Percentiles rank a stretch among this genome's conserved stretches.
Conservation (phyloP, 2,797 vertebrate genomes). For the Diplodus puntazzo region DNA sequence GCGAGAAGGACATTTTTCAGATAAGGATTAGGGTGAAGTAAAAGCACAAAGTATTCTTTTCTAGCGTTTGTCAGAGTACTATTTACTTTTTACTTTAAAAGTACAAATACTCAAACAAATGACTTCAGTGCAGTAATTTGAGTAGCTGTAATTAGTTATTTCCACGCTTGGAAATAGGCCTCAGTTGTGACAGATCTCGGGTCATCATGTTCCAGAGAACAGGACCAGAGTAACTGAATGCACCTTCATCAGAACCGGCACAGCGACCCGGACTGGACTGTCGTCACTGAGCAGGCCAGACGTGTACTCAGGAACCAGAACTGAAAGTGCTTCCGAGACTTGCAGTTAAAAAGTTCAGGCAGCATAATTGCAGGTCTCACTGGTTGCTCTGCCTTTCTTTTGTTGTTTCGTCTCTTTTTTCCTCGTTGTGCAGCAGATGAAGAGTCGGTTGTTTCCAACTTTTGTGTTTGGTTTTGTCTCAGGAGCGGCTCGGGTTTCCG, state of each 20-base stretch:
- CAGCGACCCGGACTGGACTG: not conserved
- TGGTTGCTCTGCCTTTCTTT: not conserved
- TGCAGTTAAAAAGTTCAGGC: not conserved
- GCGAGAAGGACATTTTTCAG: too few species aligned
- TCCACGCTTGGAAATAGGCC: not conserved
- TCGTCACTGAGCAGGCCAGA: not conserved
- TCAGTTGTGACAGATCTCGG: not conserved
- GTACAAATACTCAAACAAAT: too few species aligned
- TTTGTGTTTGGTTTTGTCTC: conserved; percentile 22
- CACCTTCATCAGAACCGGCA: not conserved
- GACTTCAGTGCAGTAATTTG: too few species aligned
- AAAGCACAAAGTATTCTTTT: too few species aligned
- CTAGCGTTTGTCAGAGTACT: too few species aligned
- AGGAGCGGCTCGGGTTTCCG: conserved; percentile 87
- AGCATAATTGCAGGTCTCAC: not conserved
- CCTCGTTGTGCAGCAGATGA: conserved; percentile 5
- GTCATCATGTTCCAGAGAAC: not conserved
- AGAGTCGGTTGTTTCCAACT: not conserved
- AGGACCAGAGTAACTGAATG: not conserved
- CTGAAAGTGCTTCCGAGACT: not conserved
- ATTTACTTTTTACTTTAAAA: too few species aligned
- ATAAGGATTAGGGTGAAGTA: too few species aligned
- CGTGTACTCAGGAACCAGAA: not conserved
- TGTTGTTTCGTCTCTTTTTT: not conserved
- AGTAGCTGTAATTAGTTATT: too few species aligned